Evolutionary conservation across 2,797 vertebrate genomes (phyloP).

Genomic region (Momotus momota): DNA sequence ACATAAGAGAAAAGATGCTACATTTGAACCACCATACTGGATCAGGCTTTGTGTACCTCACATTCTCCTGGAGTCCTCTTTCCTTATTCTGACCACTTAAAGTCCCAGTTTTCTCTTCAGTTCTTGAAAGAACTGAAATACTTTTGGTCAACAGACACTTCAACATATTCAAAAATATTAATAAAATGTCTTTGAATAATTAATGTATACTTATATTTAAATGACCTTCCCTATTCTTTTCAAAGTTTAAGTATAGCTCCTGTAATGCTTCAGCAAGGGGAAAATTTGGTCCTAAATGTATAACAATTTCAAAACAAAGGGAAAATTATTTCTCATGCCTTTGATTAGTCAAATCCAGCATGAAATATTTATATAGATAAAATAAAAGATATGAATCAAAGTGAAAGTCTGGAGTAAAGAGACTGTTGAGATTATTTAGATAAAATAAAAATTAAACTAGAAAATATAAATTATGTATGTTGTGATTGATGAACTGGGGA

Average conservation of each 20-base stretch:
- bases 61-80: background rate
- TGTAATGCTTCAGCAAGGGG: background rate
- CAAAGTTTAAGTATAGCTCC: background rate
- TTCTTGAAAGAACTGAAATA: background rate
- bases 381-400: constrained; percentile 52
- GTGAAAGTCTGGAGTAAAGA: background rate
- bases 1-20: background rate
- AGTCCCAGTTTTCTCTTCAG: background rate
- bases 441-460: constrained; percentile 43
- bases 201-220: background rate
- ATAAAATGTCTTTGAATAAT: background rate
- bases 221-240: background rate
- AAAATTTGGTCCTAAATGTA: background rate
- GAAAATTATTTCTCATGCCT: constrained; percentile 8
- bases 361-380: constrained; percentile 54
- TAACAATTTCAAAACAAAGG: constrained; percentile 12
- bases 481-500: background rate
- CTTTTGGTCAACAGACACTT: background rate
- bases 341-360: constrained; percentile 16
- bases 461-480: constrained; percentile 1
- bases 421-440: constrained; percentile 1
- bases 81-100: background rate
- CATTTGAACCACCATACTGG: background rate
- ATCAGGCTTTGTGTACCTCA: background rate
- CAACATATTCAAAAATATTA: background rate